Evolutionary conservation across 2,113 vertebrate species (phyloP).

Genomic region (Calidris pygmaea): DNA sequence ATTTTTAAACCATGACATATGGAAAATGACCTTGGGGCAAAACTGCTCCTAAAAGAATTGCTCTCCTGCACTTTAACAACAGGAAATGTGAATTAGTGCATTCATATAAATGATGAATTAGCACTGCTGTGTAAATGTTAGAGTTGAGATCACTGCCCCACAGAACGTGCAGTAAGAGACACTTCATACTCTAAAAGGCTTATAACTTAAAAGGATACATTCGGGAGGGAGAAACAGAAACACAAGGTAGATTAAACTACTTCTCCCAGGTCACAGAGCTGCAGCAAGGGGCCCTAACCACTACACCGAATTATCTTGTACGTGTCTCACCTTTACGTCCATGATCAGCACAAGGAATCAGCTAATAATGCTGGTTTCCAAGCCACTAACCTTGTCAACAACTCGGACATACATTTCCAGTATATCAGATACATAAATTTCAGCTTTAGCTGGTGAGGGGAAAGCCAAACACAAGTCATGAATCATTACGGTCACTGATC

Average conservation of each 20-base stretch:
- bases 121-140: neutral
- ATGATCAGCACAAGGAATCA: neutral
- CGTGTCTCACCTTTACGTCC: neutral
- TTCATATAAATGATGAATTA: neutral
- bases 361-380: neutral
- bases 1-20: neutral
- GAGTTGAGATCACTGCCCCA: neutral
- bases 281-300: neutral
- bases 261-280: neutral
- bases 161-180: neutral
- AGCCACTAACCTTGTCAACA: constrained; percentile 91
- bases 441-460: constrained; percentile 81
- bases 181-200: neutral
- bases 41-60: neutral
- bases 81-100: neutral
- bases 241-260: neutral
- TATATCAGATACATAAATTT: constrained; percentile 87
- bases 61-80: neutral
- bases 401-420: constrained; percentile 88
- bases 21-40: neutral
- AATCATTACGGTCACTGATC: constrained; percentile 84
- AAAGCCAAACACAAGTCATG: constrained; percentile 93
- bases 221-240: neutral
- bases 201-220: neutral
- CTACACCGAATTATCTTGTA: neutral